Evolutionary conservation across 2,797 vertebrate species (phyloP).

Genomic region (Helarctos malayanus): DNA sequence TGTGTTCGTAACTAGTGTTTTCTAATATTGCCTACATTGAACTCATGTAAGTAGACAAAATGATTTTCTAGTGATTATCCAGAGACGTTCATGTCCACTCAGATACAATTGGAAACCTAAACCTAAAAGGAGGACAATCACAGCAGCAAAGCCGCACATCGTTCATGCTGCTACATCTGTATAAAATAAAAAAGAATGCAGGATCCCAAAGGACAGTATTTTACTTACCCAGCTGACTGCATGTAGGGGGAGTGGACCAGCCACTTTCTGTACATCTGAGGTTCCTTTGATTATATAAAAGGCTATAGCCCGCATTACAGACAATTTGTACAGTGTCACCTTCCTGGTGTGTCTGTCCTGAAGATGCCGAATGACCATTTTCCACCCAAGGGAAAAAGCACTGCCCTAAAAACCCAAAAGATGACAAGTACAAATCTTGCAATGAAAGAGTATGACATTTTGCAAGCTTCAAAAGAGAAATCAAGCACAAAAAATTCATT

Average conservation of each 20-base stretch:
- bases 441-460: not conserved
- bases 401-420: conserved; percentile 55
- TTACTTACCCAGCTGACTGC: not conserved
- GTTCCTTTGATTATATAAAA: not conserved
- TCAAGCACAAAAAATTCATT: not conserved
- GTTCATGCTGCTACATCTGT: not conserved
- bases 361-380: not conserved
- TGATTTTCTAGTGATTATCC: not conserved
- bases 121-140: not conserved
- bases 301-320: not conserved
- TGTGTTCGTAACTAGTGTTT: not conserved
- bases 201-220: not conserved
- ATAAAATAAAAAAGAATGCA: not conserved
- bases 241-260: conserved; percentile 16
- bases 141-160: not conserved
- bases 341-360: fast-evolving
- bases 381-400: fast-evolving
- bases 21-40: not conserved
- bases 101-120: not conserved
- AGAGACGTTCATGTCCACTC: not conserved
- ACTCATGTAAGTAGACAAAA: not conserved
- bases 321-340: conserved; percentile 45
- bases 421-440: not conserved
- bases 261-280: not conserved
- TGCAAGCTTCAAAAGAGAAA: not conserved